Evolutionary conservation across 2,113 vertebrate genomes (phyloP), one percentile per base, ranked within the genome.

Genomic region (Microtus richardsoni): DNA sequence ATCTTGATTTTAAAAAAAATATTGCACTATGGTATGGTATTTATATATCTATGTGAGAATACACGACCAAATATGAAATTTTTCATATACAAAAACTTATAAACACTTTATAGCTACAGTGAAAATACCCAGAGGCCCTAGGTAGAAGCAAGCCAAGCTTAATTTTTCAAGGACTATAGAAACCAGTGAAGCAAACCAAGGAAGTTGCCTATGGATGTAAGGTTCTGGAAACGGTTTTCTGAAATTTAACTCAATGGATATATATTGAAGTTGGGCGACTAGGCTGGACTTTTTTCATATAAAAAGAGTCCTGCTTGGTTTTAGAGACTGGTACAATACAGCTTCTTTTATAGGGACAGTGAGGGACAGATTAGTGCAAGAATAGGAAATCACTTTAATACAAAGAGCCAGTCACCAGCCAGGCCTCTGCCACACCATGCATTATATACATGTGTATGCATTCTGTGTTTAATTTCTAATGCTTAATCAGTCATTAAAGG

Each of bases 151-250:
- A 96, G 58, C n/a, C 70, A 93, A 73, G 66, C 83, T 96, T 95
- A 88, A 73, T 91, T 91, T 97, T 96, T 77, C 90, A 68, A 94
- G 77, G 24, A 88, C 91, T 92, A 91, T 54, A 49, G 68, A 89
- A 96, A 91, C 44, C 83, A 84, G 24, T 73, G 92, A 96, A 84
- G 58, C 87, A 91, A 89, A 92, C 62, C 95, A 71, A 95, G 79
- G 22, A 93, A 88, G 44, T 74, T 58, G 70, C 84, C 94, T 94
- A n/a, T 80, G 85, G 74, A 93, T 70, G 54, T 89, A 88, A 95
- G 89, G 92, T 89, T 66, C 78, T 8, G 74, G 88, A 89, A 52
- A 89, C 33, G 70, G 62, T 96, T 95, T 83, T 33, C 47, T 91
- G 94, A 77, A 62, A 11, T 91, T 96, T 62, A 96, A 54, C 79